Evolutionary conservation across 1,140 invertebrate genomes (phyloP), one percentile per base, ranked within the genome.

Genomic region (Monochamus saltuarius): DNA sequence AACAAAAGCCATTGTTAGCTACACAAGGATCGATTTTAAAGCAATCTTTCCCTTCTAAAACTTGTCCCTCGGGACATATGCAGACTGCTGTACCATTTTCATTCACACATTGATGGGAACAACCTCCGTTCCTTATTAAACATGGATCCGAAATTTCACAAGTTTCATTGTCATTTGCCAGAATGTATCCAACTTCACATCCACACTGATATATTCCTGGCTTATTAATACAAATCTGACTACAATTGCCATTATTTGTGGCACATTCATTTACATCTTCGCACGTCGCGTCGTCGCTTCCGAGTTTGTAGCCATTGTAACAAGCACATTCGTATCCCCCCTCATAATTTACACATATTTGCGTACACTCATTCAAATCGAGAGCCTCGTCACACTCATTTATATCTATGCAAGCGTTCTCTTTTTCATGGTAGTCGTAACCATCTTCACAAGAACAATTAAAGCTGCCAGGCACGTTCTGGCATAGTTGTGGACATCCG

Each of bases 301-400:
- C 70, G 22, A 86, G 58, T 53, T 76, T 70, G 68, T 76, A 81
- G 45, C 84, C 83, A 40, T 77, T 65, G 2, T 81, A 82, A 71
- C 87, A 89, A 4, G 75, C 78, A 70, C 87, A 88, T 62, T 82
- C 80, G 67, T 80, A 87, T 16, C 79, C 79, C 11, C 81, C 83
- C 4, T 58, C 51, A 13, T 75, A 71, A 36, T 82, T 81, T 58
- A 68, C 57, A 59, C 82, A 84, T 1, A 65, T 53, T 34, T 82
- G 79, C 7, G 74, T 74, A 61, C 81, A 82, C 17, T 75, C 73
- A 37, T 62, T 59, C 13, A 63, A 56, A 46, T 62, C 51, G 67
- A 63, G 79, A 75, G 35, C 77, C 73, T 10, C 73, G 67, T 64
- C 77, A 67, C 92, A 95, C 77, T 95, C 92, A 75, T 95, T 86